These are phyloP conservation scores for Caenorhabditis parvicauda DNA, from an alignment of 2,888 invertebrate species.

Conservation along the genomic window DNA sequence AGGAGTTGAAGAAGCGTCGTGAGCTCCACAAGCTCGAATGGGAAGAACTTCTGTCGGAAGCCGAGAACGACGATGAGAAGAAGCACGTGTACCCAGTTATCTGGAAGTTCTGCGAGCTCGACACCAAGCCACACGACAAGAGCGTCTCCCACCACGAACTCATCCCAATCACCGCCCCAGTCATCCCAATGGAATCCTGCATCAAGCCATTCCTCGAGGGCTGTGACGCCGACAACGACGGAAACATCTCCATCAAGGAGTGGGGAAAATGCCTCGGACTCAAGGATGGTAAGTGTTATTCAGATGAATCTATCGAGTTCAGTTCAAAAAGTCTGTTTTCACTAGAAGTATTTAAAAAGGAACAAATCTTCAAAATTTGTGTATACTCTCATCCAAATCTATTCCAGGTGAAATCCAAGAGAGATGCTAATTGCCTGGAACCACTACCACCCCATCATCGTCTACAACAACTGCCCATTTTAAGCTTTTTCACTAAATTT, in stretches of 20 bases:
- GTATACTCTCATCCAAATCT: too few relatives aligned
- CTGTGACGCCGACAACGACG: slow-evolving; percentile 85
- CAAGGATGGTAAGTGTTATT: slow-evolving; percentile 74
- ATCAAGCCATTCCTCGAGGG: slow-evolving; percentile 84
- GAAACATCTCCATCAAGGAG: slow-evolving; percentile 84
- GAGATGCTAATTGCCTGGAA: slow-evolving; percentile 23
- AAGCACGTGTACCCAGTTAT: slow-evolving; percentile 78
- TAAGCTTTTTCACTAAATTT: neutral
- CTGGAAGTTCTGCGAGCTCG: slow-evolving; percentile 94
- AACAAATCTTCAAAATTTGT: too few relatives aligned
- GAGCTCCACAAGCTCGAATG: slow-evolving; percentile 71
- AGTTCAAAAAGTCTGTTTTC: too few relatives aligned
- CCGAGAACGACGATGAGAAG: slow-evolving; percentile 69
- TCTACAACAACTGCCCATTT: neutral
- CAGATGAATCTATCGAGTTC: too few relatives aligned
- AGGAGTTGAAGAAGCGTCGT: slow-evolving; percentile 62
- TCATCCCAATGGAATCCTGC: slow-evolving; percentile 94
- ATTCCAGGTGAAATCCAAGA: slow-evolving; percentile 30
- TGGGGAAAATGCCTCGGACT: slow-evolving; percentile 80
- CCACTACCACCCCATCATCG: too few relatives aligned
- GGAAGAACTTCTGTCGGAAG: slow-evolving; percentile 80
- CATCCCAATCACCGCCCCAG: slow-evolving; percentile 89
- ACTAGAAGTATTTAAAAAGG: too few relatives aligned
- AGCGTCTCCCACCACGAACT: slow-evolving; percentile 88
- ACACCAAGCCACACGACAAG: slow-evolving; percentile 85